Conservation (phyloP, 2,888 invertebrate genomes). For the Syrista parreyssii region DNA sequence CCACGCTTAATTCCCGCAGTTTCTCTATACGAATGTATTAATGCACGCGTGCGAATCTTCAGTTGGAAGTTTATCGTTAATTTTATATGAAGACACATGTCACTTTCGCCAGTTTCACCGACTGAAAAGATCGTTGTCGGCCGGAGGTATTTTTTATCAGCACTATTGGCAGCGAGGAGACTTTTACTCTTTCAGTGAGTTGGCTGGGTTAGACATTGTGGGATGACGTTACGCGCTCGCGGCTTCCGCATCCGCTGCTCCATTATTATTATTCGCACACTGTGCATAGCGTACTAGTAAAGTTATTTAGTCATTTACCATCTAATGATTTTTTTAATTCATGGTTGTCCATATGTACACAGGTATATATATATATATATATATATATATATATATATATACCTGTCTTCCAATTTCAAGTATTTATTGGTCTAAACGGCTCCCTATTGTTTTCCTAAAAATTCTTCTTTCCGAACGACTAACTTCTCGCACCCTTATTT, state of each 20-base stretch:
- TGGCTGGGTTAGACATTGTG: neutral
- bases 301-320: no score
- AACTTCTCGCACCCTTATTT: no score
- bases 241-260: slow-evolving; percentile 38
- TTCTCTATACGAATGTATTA: neutral
- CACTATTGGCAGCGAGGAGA: neutral
- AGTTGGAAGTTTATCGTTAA: neutral
- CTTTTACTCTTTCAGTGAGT: neutral
- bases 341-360: no score
- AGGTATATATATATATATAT: no score
- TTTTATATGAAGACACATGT: neutral
- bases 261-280: neutral
- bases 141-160: neutral
- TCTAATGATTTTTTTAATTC: no score
- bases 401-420: no score
- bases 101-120: neutral
- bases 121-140: neutral
- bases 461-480: no score
- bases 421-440: no score
- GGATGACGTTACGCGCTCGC: slow-evolving; percentile 29
- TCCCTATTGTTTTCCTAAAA: no score
- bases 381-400: no score
- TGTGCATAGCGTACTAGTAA: neutral
- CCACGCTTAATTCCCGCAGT: neutral
- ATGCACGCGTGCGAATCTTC: neutral